Conservation (phyloP, 2,888 invertebrate species). For the Thyatira batis region DNA sequence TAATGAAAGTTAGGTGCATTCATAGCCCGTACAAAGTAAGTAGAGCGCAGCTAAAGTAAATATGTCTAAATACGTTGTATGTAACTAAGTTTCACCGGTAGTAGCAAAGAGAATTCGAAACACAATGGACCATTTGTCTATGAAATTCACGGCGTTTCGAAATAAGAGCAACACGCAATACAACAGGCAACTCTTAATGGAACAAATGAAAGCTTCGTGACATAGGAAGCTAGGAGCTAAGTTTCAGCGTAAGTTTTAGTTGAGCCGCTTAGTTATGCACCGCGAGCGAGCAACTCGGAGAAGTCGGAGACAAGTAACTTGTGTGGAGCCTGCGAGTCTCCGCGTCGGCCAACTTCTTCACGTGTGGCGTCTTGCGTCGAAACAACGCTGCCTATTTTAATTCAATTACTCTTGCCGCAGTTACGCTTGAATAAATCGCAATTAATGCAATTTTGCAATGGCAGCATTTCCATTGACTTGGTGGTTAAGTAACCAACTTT, state of each 20-base stretch:
- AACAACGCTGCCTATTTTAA: constrained; percentile 48
- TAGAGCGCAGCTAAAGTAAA: background rate
- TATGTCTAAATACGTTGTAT: background rate
- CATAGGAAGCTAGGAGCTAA: constrained; percentile 51
- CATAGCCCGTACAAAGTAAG: too few relatives aligned
- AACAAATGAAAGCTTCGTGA: constrained; percentile 49
- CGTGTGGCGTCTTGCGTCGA: constrained; percentile 40
- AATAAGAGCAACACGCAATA: constrained; percentile 24
- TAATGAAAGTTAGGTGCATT: too few relatives aligned
- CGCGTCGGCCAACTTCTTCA: constrained; percentile 48
- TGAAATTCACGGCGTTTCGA: constrained; percentile 31
- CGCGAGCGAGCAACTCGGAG: constrained; percentile 23
- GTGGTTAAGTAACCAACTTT: too few relatives aligned
- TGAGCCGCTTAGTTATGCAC: constrained; percentile 55
- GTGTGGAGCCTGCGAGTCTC: constrained; percentile 30
- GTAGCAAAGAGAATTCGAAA: constrained; percentile 8
- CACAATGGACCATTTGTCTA: constrained; percentile 23
- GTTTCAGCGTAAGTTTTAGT: constrained; percentile 51
- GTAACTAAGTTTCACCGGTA: constrained; percentile 10
- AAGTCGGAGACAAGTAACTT: constrained; percentile 41
- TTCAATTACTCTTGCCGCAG: constrained; percentile 36
- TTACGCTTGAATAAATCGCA: constrained; percentile 27
- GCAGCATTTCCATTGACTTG: constrained; percentile 12
- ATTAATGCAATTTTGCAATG: constrained; percentile 12
- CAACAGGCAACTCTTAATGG: constrained; percentile 36